These are phyloP conservation scores for Ciconia maguari DNA, from an alignment of 2,113 vertebrate species.

Conservation along the genomic window DNA sequence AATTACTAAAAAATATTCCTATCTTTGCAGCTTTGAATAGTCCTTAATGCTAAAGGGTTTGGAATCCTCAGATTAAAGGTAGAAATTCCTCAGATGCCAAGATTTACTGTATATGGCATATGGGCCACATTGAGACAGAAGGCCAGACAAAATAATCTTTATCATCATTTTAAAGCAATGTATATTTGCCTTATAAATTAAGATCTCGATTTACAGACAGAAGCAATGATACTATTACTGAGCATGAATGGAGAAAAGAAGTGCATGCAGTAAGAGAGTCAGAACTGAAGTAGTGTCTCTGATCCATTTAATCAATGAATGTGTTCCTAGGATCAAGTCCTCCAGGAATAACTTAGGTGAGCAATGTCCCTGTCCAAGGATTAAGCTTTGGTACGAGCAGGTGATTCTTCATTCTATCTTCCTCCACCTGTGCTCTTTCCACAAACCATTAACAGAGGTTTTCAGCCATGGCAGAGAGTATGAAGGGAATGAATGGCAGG, in stretches of 20 bases:
- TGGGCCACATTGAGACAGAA: not conserved
- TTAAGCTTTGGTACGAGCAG: not conserved
- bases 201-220: not conserved
- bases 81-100: not conserved
- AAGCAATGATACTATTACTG: not conserved
- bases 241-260: not conserved
- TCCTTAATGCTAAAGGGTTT: not conserved
- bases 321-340: not conserved
- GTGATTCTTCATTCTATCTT: not conserved
- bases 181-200: not conserved
- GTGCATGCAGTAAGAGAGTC: not conserved
- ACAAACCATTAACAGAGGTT: not conserved
- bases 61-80: not conserved
- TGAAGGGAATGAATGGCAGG: not conserved
- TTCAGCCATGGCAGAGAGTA: not conserved
- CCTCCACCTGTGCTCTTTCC: not conserved
- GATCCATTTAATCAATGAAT: not conserved
- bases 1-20: not conserved
- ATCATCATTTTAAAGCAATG: not conserved
- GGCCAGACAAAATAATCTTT: not conserved
- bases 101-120: not conserved
- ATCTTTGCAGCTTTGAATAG: not conserved
- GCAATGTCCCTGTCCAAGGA: not conserved
- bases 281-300: not conserved
- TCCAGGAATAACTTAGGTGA: not conserved